A percentile compares a stretch with the other conserved stretches of the same genome.
These are phyloP conservation scores for Pitta sordida DNA, from an alignment of 2,113 vertebrate genomes.

Conservation along the genomic window DNA sequence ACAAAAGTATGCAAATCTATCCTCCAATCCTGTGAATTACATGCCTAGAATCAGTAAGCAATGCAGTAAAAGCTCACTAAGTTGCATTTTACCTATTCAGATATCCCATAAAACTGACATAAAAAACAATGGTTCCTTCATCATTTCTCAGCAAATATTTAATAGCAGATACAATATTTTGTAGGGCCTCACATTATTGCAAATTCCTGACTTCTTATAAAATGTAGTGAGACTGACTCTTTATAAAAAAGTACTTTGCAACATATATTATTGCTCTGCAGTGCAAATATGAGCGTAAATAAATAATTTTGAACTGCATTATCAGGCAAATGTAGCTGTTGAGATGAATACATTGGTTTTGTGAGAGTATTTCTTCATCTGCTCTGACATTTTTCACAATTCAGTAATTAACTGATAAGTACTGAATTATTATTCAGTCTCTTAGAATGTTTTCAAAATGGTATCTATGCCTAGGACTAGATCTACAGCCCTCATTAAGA, in stretches of 20 bases:
- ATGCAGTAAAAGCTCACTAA: constrained; percentile 21
- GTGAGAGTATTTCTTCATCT: constrained; percentile 11
- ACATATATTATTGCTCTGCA: constrained; percentile 10
- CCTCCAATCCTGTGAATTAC: not conserved
- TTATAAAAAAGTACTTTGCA: not conserved
- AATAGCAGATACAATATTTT: not conserved
- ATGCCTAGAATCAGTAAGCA: constrained; percentile 27
- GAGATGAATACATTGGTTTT: constrained; percentile 21
- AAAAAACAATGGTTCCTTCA: constrained; percentile 24
- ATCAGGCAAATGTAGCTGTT: constrained; percentile 42
- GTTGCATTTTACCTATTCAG: constrained; percentile 20
- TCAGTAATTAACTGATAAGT: constrained; percentile 33
- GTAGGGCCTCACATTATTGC: constrained; percentile 1
- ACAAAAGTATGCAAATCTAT: constrained; percentile 51
- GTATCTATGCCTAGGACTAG: not conserved
- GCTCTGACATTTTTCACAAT: constrained; percentile 7
- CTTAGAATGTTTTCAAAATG: not conserved
- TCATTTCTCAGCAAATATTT: constrained; percentile 11
- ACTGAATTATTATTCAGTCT: constrained; percentile 16
- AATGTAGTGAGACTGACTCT: constrained; percentile 1
- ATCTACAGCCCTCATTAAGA: not conserved
- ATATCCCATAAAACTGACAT: constrained; percentile 12
- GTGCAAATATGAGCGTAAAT: constrained; percentile 20
- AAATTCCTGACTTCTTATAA: constrained; percentile 20
- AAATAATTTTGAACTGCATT: constrained; percentile 47